Base-by-base conservation (phyloP, 2,888 invertebrate genomes). In the Hydrotaea diabolus region DNA sequence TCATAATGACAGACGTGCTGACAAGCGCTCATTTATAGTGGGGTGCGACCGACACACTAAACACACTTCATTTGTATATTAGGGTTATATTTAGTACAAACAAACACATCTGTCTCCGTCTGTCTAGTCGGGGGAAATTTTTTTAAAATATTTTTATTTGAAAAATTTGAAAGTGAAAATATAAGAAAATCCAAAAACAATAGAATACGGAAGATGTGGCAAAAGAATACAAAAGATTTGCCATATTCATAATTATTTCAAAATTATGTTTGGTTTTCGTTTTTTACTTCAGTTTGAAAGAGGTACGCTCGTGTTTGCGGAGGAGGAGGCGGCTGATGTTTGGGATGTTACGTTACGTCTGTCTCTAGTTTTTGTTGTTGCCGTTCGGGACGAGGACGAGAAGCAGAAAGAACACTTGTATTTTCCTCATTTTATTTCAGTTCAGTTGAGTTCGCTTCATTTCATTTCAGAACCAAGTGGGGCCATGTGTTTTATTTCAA, bases 401-500 rank as follows among this genome's bases (percentile, higher is more conserved):
- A n/a, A n/a, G n/a, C n/a, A n/a, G n/a, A n/a, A 4, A 64, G 64
- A 66, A 66, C 66, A 43, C 66, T 69, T 69, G 69, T 23, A 23
- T 46, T 69, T 69, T 69, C 69, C 13, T 43, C 31, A 43, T 46
- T 69, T 46, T 13, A 23, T 69, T 69, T 69, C 21, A 69, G 26
- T 62, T 62, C 62, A 62, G 31, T 31, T 31, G 62, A 23, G 4
- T 69, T 69, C 43, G 69, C 69, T 69, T 69, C 69, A 69, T 69
- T 69, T 69, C 66, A 64, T n/a, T 73, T 46, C 13, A 19, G 69
- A 69, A 23, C 19, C 8, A 55, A 82, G 73, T 39, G 71, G 62
- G 59, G 62, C 77, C 74, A 82, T 82, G 31, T 82, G 74, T 59
- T 82, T 69, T 19, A n/a, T 74, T 75, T 55, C 69, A 75, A 57